Evolutionary conservation across 2,113 vertebrate genomes (phyloP), one percentile per base, ranked within the genome.

Genomic region (Eleginops maclovinus): DNA sequence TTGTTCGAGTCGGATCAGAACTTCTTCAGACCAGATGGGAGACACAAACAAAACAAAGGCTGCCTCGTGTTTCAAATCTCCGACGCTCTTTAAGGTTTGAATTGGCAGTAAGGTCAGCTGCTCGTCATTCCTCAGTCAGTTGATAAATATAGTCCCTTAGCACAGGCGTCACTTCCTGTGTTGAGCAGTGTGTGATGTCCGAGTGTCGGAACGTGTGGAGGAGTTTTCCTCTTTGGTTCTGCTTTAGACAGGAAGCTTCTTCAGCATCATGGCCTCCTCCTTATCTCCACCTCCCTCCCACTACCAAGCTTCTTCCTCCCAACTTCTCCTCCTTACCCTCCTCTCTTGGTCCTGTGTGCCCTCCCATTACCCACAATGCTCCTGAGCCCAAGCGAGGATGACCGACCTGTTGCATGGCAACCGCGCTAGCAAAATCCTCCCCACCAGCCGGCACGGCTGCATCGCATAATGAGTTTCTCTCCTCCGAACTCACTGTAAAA

Each of bases 321-420:
- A 22, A 22, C 21, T 47, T 22, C 36, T 64, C 71, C 31, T 41
- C 49, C 13, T 61, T 24, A 2, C 7, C 77, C 17, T 51, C 56
- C 44, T 31, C 16, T 69, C 26, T 40, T 62, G 44, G 40, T 58
- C 28, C 26, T 16, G 10, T 82, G 66, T 76, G 28, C 54, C 31
- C 46, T 58, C 65, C 17, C 58, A 46, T 53, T 44, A 36, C 26
- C 41, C 41, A 60, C 26, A 16, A 2, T 0, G 0, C 88, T 16
- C 14, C 72, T 17, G 72, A 36, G 70, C 44, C 81, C 65, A 49
- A 50, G 65, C 51, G 81, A 79, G 79, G 67, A 1, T 19, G 85
- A 79, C 1, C 4, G 62, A 89, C 85, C 82, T 89, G 89, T 96
- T 93, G 93, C 96, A 82, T 96, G 94, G 96, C 95, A 96, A 95